Base-by-base conservation (phyloP, 2,113 vertebrate genomes). In the Pseudopodoces humilis region DNA sequence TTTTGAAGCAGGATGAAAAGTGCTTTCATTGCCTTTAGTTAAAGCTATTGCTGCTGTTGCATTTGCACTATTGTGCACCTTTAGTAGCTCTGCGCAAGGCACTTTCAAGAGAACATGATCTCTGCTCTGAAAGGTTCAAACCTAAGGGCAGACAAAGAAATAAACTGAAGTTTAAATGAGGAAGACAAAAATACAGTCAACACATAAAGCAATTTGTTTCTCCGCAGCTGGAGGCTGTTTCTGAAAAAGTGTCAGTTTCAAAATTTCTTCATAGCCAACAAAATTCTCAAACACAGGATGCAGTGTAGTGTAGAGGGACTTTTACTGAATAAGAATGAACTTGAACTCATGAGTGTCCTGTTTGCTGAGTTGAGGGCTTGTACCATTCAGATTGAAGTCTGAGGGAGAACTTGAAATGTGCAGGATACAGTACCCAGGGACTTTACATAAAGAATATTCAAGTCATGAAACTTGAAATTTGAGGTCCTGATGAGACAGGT, bases 141-240 rank as follows among this genome's bases (percentile, higher is more conserved):
- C 83, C 77, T 68, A 75, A 91, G 88, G 90, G 86, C 77, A 94
- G 55, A 67, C 55, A 93, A 82, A 93, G 90, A 94, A 95, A 92
- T n/a, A 92, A 93, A 80, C n/a, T 47, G 41, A 75, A 55, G 80
- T 81, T 84, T 86, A 92, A 95, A 94, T 53, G 53, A 91, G 49
- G 13, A 28, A 88, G 50, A 84, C 55, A 88, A 86, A 93, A 94
- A 64, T 68, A 92, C 30, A 75, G 49, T 35, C 65, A 86, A 82
- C 24, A 88, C 15, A 88, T 8, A 52, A 88, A 92, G 41, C 56
- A 56, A 88, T 89, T 91, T 92, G 69, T 84, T 92, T 76, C 77
- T 64, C 52, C 82, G 65, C 53, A 84, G 83, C 91, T 79, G 41
- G 49, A 91, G 89, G 77, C 31, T 68, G 31, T 68, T 94, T 92